Base-by-base conservation (phyloP, 2,888 invertebrate genomes). In the Morpho helenor region DNA sequence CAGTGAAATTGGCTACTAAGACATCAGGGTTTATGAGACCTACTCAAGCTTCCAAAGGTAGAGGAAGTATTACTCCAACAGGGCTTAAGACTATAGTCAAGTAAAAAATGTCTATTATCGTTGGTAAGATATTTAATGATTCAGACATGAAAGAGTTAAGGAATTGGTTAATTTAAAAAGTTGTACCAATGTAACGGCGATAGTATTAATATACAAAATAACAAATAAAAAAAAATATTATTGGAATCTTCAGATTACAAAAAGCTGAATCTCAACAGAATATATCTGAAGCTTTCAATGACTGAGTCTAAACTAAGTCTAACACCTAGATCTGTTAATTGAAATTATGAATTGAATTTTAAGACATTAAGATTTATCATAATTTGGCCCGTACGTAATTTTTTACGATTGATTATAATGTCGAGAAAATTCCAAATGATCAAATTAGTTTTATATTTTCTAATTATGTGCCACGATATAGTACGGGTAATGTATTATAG, bases 21-120 rank as follows among this genome's bases (percentile, higher is more conserved):
- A 82, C 87, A 0, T 89, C 93, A 59, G 93, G 95, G 62, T 97
- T 97, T 76, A 97, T 97, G 97, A 92, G 96, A 72, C 97, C 97
- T 1, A 97, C 97, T 0, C 94, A 96, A 39, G 94, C 97, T 8
- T 97, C 96, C 66, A 93, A 94, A 41, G 96, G 96, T 53, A 95
- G 96, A 56, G 87, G 85, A 2, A 67, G 80, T 2, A 77, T 79
- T 1, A 62, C 81, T 53, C 79, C 79, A 60, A 74, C 75, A 10
- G 66, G 57, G 7, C 56, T 84, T 10, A 77, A 80, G 65, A 74
- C 87, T 57, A 82, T 76, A 69, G 74, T 83, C 43, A 87, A 88
- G 63, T 86, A 80, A 77, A 80, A 77, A 59, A 61, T 55, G 56
- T 50, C 39, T 46, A n/a, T 7, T 4, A 3, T 10, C 22, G 10